These are phyloP conservation scores for Chondrosia reniformis DNA, from an alignment of 37 sponge, comb jelly and placozoan genomes.

Conservation along the genomic window DNA sequence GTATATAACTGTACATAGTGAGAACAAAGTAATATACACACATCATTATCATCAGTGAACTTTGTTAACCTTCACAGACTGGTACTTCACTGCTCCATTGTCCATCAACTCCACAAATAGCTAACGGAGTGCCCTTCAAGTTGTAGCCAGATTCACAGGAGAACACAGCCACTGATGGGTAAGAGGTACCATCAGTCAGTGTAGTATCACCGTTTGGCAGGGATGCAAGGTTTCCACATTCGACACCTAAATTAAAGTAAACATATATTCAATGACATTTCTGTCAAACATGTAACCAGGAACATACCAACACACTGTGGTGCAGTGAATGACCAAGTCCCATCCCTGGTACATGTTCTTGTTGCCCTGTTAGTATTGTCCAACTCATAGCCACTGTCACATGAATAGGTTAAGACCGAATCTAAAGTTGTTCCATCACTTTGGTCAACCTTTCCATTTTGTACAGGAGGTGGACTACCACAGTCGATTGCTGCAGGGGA, in stretches of 20 bases:
- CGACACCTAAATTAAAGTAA: no score
- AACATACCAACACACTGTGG: conserved; percentile 21
- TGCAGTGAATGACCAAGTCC: conserved; percentile 13
- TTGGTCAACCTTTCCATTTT: conserved; percentile 29
- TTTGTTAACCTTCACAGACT: neutral
- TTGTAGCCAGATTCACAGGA: neutral
- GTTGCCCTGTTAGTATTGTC: conserved; percentile 9
- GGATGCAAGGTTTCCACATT: no score
- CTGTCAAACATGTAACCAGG: no score
- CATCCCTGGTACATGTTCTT: conserved; percentile 24
- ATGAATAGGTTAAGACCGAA: conserved; percentile 29
- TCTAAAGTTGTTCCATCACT: conserved; percentile 18
- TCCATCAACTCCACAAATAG: neutral
- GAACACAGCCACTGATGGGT: neutral
- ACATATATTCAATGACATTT: no score
- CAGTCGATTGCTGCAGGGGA: conserved; percentile 30
- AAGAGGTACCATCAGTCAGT: no score
- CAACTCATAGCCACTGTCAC: conserved; percentile 37
- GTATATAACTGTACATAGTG: no score
- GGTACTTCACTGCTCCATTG: neutral
- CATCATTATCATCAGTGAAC: no score
- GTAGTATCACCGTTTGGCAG: no score
- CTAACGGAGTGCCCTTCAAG: neutral
- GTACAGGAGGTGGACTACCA: conserved; percentile 19
- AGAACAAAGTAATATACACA: no score